Evolutionary conservation across 2,888 invertebrate genomes (phyloP).

Genomic region (Actias luna): DNA sequence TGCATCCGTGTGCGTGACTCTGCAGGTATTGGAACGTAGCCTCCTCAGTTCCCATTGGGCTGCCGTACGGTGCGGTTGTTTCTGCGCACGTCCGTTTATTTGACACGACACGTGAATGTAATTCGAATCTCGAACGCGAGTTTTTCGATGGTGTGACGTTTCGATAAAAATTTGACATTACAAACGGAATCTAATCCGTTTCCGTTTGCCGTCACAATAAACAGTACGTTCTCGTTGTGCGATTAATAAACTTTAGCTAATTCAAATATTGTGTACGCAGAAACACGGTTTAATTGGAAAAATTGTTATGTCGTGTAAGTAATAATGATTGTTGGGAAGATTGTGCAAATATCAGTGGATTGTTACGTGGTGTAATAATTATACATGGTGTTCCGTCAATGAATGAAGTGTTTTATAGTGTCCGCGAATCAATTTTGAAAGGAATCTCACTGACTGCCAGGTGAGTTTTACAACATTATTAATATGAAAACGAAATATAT

Average conservation of each 20-base stretch:
- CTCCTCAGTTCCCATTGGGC: constrained; percentile 71
- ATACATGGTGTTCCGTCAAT: background rate
- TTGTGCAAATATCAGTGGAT: constrained; percentile 15
- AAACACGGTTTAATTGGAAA: background rate
- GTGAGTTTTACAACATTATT: background rate
- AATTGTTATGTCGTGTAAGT: background rate
- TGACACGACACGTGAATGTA: constrained; percentile 20
- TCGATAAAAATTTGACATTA: constrained; percentile 3
- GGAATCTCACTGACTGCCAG: background rate
- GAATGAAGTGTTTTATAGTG: constrained; percentile 8
- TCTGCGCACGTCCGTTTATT: constrained; percentile 32
- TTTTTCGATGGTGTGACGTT: constrained; percentile 9
- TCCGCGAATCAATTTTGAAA: background rate
- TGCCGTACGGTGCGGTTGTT: constrained; percentile 33
- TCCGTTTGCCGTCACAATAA: too few species aligned
- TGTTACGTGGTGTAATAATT: background rate
- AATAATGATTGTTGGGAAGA: background rate
- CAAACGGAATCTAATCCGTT: background rate
- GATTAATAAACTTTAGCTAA: background rate
- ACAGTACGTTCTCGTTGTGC: background rate
- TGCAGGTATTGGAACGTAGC: constrained; percentile 69
- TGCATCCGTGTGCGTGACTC: constrained; percentile 70
- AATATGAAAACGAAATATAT: background rate
- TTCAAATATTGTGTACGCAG: background rate
- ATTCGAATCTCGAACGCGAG: constrained; percentile 17